Conservation (phyloP, 2,888 invertebrate genomes). For the Ferdinandea cuprea region DNA sequence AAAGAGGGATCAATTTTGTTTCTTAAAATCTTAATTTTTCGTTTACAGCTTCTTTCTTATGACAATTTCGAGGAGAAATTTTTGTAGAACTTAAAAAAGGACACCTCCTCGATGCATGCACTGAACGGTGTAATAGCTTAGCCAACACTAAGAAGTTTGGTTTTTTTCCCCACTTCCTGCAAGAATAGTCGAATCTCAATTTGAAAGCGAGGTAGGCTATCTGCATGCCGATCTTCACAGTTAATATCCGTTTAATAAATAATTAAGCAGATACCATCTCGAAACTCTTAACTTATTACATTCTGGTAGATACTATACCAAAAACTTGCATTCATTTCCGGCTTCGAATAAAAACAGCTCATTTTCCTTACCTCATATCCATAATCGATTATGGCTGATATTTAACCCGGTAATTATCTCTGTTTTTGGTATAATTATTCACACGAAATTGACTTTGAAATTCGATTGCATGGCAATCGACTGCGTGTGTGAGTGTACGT, state of each 20-base stretch:
- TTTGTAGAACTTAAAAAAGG: too few species aligned
- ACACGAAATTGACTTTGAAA: slow-evolving; percentile 75
- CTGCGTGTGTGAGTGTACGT: slow-evolving; percentile 24
- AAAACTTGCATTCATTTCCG: slow-evolving; percentile 2
- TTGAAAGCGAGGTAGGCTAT: too few species aligned
- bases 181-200: too few species aligned
- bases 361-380: slow-evolving; percentile 23
- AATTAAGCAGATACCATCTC: slow-evolving; percentile 60
- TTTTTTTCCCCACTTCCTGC: too few species aligned
- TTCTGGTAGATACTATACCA: neutral
- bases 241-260: slow-evolving; percentile 69
- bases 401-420: slow-evolving; percentile 71
- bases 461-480: slow-evolving; percentile 73
- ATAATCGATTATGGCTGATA: slow-evolving; percentile 69
- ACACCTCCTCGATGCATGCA: too few species aligned
- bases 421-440: slow-evolving; percentile 74
- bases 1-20: too few species aligned
- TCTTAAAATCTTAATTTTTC: too few species aligned
- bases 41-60: too few species aligned
- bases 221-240: slow-evolving; percentile 39
- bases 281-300: neutral
- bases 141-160: too few species aligned
- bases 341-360: neutral
- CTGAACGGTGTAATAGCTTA: too few species aligned
- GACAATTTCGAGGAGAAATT: too few species aligned